Base-by-base conservation (phyloP, 2,888 invertebrate species). In the Acleris sparsana region DNA sequence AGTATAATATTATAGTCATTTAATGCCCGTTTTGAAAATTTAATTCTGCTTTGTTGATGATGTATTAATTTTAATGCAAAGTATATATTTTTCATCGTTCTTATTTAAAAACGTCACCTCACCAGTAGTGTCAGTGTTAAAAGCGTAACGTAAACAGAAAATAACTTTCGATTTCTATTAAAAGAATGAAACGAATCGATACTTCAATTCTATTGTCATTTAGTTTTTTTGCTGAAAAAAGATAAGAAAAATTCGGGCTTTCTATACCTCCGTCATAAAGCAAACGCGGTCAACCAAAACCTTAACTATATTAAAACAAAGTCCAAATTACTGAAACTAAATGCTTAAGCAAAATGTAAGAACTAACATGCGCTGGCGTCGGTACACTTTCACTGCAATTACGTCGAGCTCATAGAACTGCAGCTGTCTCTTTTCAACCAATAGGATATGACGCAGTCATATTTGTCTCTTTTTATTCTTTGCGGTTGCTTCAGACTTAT, bases 111-210 rank as follows among this genome's bases (percentile, higher is more conserved):
- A 1, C 13, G 13, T 39, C 39, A 11, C 11, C 3, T 33, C 11
- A 3, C 11, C 39, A 33, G 33, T 11, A 33, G 11, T 39, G 39
- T 39, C 13, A 39, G 17, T 33, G 39, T 58, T 39, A 39, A 59
- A 49, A 64, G 46, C 64, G 58, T 53, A 68, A 68, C 53, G 61
- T 61, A 63, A 65, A 68, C 65, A 68, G 58, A 17, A 7, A 39
- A 49, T 58, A 49, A 84, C 87, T 87, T 86, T 87, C 87, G 75
- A 80, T 85, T 84, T 79, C 76, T 71, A 73, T 66, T 73, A 79
- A 76, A 73, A 78, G 77, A 80, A 74, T 71, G 71, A 69, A 72
- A 17, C 74, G 69, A 71, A 70, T 74, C 76, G 71, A 78, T 78
- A 74, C 64, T 68, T 65, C 72, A 67, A 74, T 70, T 68, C 73